Base-by-base conservation (phyloP, 1,140 invertebrate species). In the Euwallacea similis region DNA sequence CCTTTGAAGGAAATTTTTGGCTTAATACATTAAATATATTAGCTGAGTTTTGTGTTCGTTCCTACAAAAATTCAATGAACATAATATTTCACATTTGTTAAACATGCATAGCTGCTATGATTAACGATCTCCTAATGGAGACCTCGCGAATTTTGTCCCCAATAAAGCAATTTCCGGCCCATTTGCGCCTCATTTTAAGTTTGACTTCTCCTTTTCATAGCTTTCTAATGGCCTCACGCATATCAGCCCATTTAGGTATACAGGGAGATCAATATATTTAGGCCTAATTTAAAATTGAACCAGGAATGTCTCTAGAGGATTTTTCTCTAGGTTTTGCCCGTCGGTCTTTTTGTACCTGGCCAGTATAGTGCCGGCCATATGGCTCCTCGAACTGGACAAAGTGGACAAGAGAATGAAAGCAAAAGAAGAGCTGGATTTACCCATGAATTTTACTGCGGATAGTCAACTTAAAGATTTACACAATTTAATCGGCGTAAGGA, bases 331-430 rank as follows among this genome's bases (percentile, higher is more conserved):
- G 92, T 94, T 94, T 82, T 94, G 92, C 75, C 92, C 93, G 15
- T 93, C 91, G 2, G 92, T 94, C 0, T 94, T 94, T 82, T 84
- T 94, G 11, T 94, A 94, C 76, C 82, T 94, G 33, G 88, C 88
- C 47, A 90, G 90, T 76, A 89, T 93, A 55, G 91, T 94, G 1
- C 93, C 93, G 0, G 90, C 92, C 7, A 94, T 94, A 79, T 94
- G 92, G 92, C 83, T 94, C 0, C 79, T 95, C 56, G 92, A 95
- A 80, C 82, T 95, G 61, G 91, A 94, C 76, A 93, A 93, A 81
- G 89, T 93, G 6, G 90, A 91, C 65, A 85, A 87, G 21, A 79
- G 89, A 21, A 74, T 89, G 54, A 84, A 79, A 81, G 83, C 82
- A 46, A 83, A 82, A 44, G 85, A 84, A 62, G 82, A 85, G 66